Conservation (phyloP, 1,140 invertebrate genomes). For the Onthophagus taurus region DNA sequence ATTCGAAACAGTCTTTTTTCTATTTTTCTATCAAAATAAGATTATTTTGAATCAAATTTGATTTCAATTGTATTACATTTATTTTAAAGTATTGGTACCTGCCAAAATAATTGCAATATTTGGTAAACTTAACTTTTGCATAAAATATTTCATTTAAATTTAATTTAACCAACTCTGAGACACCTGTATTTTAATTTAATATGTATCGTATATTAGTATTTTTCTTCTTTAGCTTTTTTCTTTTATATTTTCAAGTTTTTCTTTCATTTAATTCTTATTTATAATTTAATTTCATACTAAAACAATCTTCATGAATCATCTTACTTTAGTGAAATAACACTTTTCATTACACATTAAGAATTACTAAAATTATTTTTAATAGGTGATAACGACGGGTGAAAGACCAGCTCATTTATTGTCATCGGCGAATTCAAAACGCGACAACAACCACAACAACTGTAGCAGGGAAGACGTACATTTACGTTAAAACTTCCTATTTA, state of each 20-base stretch:
- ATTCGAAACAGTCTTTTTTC: too few relatives aligned
- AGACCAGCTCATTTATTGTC: constrained; percentile 18
- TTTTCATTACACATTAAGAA: too few relatives aligned
- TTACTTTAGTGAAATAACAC: too few relatives aligned
- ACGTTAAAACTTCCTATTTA: too few relatives aligned
- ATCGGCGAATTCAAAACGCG: constrained; percentile 22
- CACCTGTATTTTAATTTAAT: background rate
- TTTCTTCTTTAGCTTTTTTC: background rate
- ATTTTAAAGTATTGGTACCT: too few relatives aligned
- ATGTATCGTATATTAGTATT: background rate
- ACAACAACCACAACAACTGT: constrained; percentile 34
- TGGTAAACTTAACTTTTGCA: too few relatives aligned
- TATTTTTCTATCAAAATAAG: too few relatives aligned
- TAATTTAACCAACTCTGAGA: too few relatives aligned
- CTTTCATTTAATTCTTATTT: background rate
- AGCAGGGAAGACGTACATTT: constrained; percentile 24
- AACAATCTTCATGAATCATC: background rate
- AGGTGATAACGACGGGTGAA: constrained; percentile 31
- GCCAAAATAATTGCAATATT: too few relatives aligned
- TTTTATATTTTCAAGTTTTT: constrained; percentile 1
- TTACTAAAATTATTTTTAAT: constrained; percentile 5
- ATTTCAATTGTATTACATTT: too few relatives aligned
- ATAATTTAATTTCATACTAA: background rate
- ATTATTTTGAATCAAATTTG: too few relatives aligned
- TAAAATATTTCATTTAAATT: too few relatives aligned